These are phyloP conservation scores for Scelioninae gen. 1 DNA, from an alignment of 2,888 invertebrate species.

Conservation along the genomic window DNA sequence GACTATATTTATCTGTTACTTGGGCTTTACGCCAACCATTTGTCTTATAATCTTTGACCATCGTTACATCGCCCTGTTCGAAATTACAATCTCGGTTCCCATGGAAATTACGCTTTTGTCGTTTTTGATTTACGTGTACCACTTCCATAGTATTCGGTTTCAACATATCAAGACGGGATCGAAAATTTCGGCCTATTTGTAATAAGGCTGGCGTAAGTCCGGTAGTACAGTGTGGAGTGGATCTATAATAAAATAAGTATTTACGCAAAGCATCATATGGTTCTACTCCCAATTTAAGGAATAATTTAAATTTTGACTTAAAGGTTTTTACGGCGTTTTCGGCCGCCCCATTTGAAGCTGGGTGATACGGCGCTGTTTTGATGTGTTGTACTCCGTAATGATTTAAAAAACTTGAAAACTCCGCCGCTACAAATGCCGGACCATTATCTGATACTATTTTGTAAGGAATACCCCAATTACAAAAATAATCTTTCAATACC, in stretches of 20 bases:
- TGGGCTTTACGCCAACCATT: constrained; percentile 49
- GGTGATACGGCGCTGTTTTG: constrained; percentile 11
- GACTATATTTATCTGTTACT: constrained; percentile 45
- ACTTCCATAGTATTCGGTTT: constrained; percentile 22
- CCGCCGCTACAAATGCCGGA: constrained; percentile 44
- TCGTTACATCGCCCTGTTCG: constrained; percentile 21
- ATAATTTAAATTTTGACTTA: constrained; percentile 67
- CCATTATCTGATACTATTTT: constrained; percentile 71
- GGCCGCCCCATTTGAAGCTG: constrained; percentile 56
- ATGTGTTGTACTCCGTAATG: constrained; percentile 1
- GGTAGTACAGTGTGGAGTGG: constrained; percentile 70
- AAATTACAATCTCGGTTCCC: constrained; percentile 46
- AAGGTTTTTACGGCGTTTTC: constrained; percentile 67
- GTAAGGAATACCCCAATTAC: constrained; percentile 67
- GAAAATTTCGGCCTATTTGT: constrained; percentile 49
- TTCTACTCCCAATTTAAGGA: constrained; percentile 18
- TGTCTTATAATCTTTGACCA: constrained; percentile 58
- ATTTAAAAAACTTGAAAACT: constrained; percentile 4
- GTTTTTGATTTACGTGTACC: constrained; percentile 35
- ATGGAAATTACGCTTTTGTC: constrained; percentile 46
- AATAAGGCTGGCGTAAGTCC: constrained; percentile 64
- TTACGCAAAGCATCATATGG: constrained; percentile 56
- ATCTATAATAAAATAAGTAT: constrained; percentile 68
- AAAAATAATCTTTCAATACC: constrained; percentile 63
- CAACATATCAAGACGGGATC: constrained; percentile 60